phyloP scores from a whole-genome alignment of 2,797 vertebrate species.

The Propithecus deckenii region DNA sequence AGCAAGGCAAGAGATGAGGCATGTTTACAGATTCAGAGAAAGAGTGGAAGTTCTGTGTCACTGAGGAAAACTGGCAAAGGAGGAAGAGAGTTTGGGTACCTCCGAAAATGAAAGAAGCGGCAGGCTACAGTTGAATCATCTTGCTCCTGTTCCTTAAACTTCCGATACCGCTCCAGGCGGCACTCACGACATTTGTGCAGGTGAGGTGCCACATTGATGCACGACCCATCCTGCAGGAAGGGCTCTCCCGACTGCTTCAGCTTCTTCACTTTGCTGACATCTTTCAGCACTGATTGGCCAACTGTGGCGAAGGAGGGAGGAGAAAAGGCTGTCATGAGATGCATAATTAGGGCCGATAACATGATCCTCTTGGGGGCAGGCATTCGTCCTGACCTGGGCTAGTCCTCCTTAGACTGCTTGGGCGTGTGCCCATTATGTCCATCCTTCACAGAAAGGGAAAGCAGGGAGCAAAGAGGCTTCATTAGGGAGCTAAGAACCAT shows the following conservation, averaged over 20 bases:
- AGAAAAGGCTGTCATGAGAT: neutral
- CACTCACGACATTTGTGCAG: constrained; percentile 99
- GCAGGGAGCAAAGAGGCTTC: neutral
- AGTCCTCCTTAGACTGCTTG: neutral
- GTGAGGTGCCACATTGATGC: constrained; percentile 98
- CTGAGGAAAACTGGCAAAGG: neutral
- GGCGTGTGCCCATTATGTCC: neutral
- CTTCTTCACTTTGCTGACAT: constrained; percentile 96
- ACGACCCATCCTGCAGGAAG: constrained; percentile 98
- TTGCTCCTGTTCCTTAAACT: constrained; percentile 95
- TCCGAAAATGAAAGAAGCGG: constrained; percentile 99
- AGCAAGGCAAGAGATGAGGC: neutral
- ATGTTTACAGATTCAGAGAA: neutral
- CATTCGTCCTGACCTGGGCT: neutral
- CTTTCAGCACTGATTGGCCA: constrained; percentile 98
- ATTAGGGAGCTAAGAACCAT: neutral
- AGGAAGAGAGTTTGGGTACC: constrained; percentile 83
- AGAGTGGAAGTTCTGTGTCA: neutral
- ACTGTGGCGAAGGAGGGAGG: constrained; percentile 84
- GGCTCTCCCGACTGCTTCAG: constrained; percentile 98
- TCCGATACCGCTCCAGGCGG: constrained; percentile 96
- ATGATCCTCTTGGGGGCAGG: neutral
- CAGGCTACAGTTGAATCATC: constrained; percentile 99
- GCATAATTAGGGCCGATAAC: neutral
- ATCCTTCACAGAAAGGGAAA: neutral